A percentile compares a stretch with the other conserved stretches of the same genome.
Evolutionary conservation across 2,113 vertebrate genomes (phyloP).

Genomic region (Cryptotis parvus): DNA sequence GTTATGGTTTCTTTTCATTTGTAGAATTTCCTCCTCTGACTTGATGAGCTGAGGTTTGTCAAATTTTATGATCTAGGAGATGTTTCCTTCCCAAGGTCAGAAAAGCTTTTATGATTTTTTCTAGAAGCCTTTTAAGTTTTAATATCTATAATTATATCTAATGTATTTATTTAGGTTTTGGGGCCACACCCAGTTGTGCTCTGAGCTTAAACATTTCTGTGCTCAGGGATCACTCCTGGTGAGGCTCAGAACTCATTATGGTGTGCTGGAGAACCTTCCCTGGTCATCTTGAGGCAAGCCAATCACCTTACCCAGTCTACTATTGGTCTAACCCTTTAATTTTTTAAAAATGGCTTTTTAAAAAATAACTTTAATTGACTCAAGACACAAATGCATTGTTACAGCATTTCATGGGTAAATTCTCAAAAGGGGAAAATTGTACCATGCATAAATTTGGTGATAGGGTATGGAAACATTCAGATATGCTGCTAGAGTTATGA

Average conservation of each 20-base stretch:
- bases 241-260: no score
- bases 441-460: background rate
- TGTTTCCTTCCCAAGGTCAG: background rate
- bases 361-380: no score
- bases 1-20: background rate
- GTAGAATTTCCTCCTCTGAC: background rate
- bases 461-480: background rate
- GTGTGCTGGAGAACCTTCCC: no score
- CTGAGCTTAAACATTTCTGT: no score
- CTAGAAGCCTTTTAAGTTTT: conserved; percentile 4
- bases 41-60: conserved; percentile 1
- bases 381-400: background rate
- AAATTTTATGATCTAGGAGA: conserved; percentile 29
- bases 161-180: no score
- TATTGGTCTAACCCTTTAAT: no score
- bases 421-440: conserved; percentile 2
- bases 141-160: background rate
- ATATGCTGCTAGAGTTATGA: background rate
- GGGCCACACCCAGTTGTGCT: no score
- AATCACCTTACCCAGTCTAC: no score
- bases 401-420: conserved; percentile 4
- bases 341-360: no score
- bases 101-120: background rate
- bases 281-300: no score
- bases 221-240: no score